A percentile compares a stretch with the other conserved stretches of the same genome.
These are phyloP conservation scores for Morpho deidamia DNA, from an alignment of 2,888 invertebrate species.

Conservation along the genomic window DNA sequence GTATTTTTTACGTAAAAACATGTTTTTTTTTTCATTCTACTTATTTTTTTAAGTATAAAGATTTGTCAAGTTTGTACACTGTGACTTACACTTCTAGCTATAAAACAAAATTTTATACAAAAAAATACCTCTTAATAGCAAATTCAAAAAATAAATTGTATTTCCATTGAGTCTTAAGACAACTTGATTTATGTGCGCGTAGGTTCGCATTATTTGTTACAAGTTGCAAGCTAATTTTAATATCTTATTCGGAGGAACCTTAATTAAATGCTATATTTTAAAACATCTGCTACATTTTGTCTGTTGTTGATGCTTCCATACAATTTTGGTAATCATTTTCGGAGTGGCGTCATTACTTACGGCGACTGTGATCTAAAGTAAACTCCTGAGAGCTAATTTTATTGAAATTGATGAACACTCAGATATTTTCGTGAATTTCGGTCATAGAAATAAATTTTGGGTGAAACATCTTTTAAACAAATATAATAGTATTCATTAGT, in stretches of 20 bases:
- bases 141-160: neutral
- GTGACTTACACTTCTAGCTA: too few species aligned
- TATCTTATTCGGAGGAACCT: constrained; percentile 21
- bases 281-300: constrained; percentile 22
- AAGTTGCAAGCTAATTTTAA: constrained; percentile 22
- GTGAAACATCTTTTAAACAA: too few species aligned
- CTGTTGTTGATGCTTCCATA: constrained; percentile 11
- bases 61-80: neutral
- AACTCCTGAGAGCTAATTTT: neutral
- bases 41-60: too few species aligned
- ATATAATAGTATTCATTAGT: too few species aligned
- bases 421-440: neutral
- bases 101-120: too few species aligned
- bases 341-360: neutral
- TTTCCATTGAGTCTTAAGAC: constrained; percentile 11
- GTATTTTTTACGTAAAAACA: too few species aligned
- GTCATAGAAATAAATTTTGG: too few species aligned
- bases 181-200: constrained; percentile 17
- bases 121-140: neutral
- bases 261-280: constrained; percentile 26
- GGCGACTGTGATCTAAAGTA: neutral
- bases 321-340: constrained; percentile 6
- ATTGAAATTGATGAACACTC: neutral
- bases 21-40: too few species aligned
- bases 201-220: constrained; percentile 4